These are phyloP conservation scores for Hyposoter dolosus DNA, from an alignment of 2,888 invertebrate genomes.

Conservation along the genomic window DNA sequence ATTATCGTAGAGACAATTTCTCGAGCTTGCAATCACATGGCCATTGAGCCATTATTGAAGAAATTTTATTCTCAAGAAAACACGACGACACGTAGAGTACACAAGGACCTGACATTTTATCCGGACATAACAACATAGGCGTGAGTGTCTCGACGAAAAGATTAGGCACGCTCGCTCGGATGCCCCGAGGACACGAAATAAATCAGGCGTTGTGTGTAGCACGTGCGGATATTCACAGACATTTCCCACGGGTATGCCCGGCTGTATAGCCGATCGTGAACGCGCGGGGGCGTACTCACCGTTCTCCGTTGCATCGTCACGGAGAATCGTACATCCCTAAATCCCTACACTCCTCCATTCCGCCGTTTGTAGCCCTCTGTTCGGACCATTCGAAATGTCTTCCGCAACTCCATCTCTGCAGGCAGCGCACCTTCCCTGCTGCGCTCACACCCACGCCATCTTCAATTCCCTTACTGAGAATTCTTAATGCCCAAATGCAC, in stretches of 20 bases:
- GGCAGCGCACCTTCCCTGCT: slow-evolving; percentile 32
- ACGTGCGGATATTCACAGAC: slow-evolving; percentile 76
- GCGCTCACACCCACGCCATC: slow-evolving; percentile 18
- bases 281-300: slow-evolving; percentile 43
- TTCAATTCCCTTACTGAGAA: slow-evolving; percentile 47
- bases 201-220: slow-evolving; percentile 75
- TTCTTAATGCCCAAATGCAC: slow-evolving; percentile 20
- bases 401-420: slow-evolving; percentile 36
- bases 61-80: not conserved
- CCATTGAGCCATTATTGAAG: not conserved
- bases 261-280: slow-evolving; percentile 45
- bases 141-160: slow-evolving; percentile 63
- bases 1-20: not conserved
- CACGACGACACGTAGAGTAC: slow-evolving; percentile 9
- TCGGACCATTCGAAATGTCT: slow-evolving; percentile 49
- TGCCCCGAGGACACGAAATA: slow-evolving; percentile 77
- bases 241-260: slow-evolving; percentile 75
- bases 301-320: slow-evolving; percentile 65
- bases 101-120: slow-evolving; percentile 17
- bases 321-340: slow-evolving; percentile 58
- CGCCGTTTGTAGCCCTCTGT: not conserved
- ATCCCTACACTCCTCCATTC: slow-evolving; percentile 4
- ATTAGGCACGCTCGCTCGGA: slow-evolving; percentile 78
- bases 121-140: slow-evolving; percentile 20
- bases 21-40: not conserved